These are phyloP conservation scores for Morelia viridis DNA, from an alignment of 2,797 vertebrate species.

Conservation along the genomic window DNA sequence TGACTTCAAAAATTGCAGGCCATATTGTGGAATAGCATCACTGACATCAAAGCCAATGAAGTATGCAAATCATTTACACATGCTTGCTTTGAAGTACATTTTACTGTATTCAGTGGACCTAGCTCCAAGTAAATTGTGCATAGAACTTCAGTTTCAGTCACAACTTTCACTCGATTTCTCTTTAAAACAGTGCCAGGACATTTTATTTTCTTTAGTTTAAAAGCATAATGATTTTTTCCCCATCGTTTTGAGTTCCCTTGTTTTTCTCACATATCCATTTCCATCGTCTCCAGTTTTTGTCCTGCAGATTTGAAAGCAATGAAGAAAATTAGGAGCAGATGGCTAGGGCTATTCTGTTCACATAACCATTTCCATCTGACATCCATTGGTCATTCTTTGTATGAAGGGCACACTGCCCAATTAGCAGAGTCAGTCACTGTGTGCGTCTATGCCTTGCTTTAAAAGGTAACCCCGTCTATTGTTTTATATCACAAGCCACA, in stretches of 20 bases:
- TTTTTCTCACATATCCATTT: not conserved
- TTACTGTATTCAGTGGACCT: not conserved
- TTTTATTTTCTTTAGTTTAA: not conserved
- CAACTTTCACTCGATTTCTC: not conserved
- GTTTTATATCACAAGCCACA: conserved; percentile 21
- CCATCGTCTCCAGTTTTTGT: conserved; percentile 20
- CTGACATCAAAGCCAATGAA: not conserved
- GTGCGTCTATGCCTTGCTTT: not conserved
- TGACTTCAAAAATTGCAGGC: not conserved
- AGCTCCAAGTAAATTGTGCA: not conserved
- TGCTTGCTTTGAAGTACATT: not conserved
- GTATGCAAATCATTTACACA: not conserved
- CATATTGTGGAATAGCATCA: not conserved
- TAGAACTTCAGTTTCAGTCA: not conserved
- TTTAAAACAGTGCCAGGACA: not conserved
- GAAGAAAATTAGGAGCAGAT: conserved; percentile 59
- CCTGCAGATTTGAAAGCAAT: conserved; percentile 40
- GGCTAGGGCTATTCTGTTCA: conserved; percentile 21
- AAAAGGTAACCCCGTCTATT: conserved; percentile 57
- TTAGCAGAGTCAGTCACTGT: conserved; percentile 44
- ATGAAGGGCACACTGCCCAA: conserved; percentile 33
- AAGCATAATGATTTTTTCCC: not conserved
- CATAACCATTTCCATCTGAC: conserved; percentile 50
- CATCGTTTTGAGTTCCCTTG: conserved; percentile 9
- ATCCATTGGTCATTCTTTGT: conserved; percentile 43